A percentile compares a stretch with the other conserved stretches of the same genome.
phyloP scores from a whole-genome alignment of 1,140 invertebrate genomes.

The Heliothis subflexa region DNA sequence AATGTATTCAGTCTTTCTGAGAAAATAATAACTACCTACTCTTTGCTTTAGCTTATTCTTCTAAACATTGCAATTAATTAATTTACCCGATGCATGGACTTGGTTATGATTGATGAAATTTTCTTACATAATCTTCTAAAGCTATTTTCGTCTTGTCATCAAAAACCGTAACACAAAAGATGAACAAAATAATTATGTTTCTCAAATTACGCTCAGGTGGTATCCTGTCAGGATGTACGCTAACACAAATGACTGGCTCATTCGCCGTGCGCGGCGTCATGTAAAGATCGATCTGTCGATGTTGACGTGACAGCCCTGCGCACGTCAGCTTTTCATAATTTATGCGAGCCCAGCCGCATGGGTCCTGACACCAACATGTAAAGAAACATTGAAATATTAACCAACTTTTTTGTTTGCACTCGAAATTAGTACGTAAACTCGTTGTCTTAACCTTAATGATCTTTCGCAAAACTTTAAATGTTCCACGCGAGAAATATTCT shows the following conservation, averaged over 20 bases:
- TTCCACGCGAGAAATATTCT: constrained; percentile 25
- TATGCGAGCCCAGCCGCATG: constrained; percentile 48
- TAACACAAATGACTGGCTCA: constrained; percentile 22
- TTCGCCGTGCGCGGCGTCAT: constrained; percentile 17
- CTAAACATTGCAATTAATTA: too few relatives aligned
- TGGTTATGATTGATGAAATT: too few relatives aligned
- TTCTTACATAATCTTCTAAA: too few relatives aligned
- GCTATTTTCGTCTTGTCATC: too few relatives aligned
- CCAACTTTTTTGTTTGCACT: constrained; percentile 3
- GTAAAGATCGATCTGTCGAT: constrained; percentile 55
- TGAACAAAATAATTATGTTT: background rate
- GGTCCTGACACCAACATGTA: constrained; percentile 30
- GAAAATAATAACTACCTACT: too few relatives aligned
- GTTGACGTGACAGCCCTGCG: constrained; percentile 50
- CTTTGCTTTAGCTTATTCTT: too few relatives aligned
- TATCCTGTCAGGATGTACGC: constrained; percentile 38
- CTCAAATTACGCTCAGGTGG: constrained; percentile 38
- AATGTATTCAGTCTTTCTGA: too few relatives aligned
- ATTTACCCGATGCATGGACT: too few relatives aligned
- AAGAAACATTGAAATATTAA: constrained; percentile 9
- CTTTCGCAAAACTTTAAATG: constrained; percentile 23
- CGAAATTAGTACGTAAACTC: constrained; percentile 17
- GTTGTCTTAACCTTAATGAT: constrained; percentile 24
- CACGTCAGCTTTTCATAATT: constrained; percentile 53
- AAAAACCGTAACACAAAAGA: too few relatives aligned